phyloP scores from a whole-genome alignment of 2,797 vertebrate species.

The Acrocephalus scirpaceus region DNA sequence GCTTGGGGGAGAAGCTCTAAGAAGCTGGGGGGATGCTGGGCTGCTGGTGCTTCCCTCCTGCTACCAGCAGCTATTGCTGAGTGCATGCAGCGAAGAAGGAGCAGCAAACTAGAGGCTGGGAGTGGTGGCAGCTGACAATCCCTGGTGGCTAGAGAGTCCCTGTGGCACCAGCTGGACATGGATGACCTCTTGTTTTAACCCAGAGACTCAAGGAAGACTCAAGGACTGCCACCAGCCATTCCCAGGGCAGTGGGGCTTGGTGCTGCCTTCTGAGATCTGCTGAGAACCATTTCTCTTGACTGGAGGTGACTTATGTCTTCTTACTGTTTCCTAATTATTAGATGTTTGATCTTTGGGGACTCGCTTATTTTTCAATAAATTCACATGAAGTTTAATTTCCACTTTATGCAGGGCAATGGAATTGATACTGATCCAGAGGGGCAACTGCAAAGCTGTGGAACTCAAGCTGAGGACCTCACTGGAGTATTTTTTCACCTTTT shows the following conservation, averaged over 20 bases:
- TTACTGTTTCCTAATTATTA: neutral
- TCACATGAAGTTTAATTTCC: neutral
- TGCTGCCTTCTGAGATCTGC: neutral
- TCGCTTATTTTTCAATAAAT: neutral
- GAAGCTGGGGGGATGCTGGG: neutral
- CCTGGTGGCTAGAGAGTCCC: fast-evolving
- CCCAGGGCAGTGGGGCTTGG: fast-evolving
- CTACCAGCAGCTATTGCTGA: neutral
- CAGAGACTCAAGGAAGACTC: neutral
- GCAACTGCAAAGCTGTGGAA: neutral
- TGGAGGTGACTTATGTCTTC: neutral
- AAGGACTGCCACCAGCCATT: neutral
- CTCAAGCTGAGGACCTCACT: neutral
- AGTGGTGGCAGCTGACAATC: neutral
- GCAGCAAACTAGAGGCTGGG: neutral
- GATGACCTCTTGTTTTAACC: neutral
- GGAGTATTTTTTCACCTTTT: neutral
- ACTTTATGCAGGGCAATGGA: neutral
- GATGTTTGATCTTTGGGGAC: neutral
- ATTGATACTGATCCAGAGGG: neutral
- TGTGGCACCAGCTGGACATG: fast-evolving
- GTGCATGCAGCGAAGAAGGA: neutral
- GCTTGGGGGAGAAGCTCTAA: neutral
- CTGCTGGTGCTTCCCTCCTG: neutral
- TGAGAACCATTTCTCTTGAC: neutral